phyloP scores from a whole-genome alignment of 2,888 invertebrate species.

The Ochropleura plecta region DNA sequence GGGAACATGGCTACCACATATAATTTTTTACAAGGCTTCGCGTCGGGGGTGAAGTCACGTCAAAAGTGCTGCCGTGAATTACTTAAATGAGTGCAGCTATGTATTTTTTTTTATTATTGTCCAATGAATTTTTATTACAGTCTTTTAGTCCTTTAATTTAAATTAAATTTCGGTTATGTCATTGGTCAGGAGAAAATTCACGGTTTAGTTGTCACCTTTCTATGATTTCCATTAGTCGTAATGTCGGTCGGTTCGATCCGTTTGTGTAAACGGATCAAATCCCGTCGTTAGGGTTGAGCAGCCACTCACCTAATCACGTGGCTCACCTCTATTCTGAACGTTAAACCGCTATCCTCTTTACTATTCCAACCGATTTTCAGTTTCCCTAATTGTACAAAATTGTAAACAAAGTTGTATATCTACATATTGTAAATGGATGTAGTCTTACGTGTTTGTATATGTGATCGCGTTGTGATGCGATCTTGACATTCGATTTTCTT shows the following conservation, averaged over 20 bases:
- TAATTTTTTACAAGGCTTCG: too few relatives aligned
- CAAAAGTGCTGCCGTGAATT: not conserved
- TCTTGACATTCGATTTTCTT: not conserved
- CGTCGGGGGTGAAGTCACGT: too few relatives aligned
- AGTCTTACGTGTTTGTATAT: not conserved
- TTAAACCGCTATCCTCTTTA: not conserved
- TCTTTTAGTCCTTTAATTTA: not conserved
- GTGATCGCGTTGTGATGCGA: not conserved
- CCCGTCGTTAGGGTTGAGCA: constrained; percentile 20
- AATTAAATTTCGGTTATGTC: not conserved
- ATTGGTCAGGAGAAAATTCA: not conserved
- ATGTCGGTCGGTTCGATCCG: constrained; percentile 12
- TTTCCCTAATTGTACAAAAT: not conserved
- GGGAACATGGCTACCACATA: too few relatives aligned
- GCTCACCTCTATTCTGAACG: constrained; percentile 21
- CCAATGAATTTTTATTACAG: not conserved
- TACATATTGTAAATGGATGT: not conserved
- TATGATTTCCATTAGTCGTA: constrained; percentile 22
- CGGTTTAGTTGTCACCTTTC: not conserved
- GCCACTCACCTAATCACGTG: constrained; percentile 29
- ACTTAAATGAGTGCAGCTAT: not conserved
- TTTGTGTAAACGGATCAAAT: constrained; percentile 12
- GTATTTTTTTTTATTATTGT: too few relatives aligned
- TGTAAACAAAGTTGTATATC: not conserved
- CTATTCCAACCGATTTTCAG: not conserved